Percentiles rank a stretch among this genome's conserved stretches.
Evolutionary conservation across 2,888 invertebrate genomes (phyloP).

Genomic region (Acleris cristana): DNA sequence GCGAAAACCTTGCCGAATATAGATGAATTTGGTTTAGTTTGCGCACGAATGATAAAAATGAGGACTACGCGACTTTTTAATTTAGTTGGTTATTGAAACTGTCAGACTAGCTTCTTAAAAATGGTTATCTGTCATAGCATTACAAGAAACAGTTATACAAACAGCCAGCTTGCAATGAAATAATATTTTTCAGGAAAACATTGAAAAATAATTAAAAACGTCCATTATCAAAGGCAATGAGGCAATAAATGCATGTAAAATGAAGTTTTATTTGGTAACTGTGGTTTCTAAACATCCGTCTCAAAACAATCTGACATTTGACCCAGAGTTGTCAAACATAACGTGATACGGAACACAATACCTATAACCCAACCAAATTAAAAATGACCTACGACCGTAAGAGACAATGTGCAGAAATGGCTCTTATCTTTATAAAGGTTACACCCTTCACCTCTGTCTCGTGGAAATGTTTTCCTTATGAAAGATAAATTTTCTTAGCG

Average conservation of each 20-base stretch:
- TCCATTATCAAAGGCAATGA: no score
- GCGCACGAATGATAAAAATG: not conserved
- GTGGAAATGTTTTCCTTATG: constrained; percentile 36
- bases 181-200: not conserved
- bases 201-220: not conserved
- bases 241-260: no score
- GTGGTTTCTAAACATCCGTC: not conserved
- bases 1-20: constrained; percentile 3
- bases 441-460: constrained; percentile 18
- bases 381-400: not conserved
- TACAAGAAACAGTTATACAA: not conserved
- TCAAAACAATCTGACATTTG: constrained; percentile 24
- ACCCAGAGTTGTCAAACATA: constrained; percentile 13
- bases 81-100: constrained; percentile 8
- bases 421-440: not conserved
- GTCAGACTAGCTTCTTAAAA: constrained; percentile 25
- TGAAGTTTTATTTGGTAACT: no score
- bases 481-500: constrained; percentile 30
- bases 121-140: not conserved
- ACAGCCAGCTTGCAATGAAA: constrained; percentile 3
- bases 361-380: constrained; percentile 10
- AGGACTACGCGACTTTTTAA: constrained; percentile 3
- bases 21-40: constrained; percentile 1
- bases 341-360: constrained; percentile 18
- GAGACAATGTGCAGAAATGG: not conserved